Evolutionary conservation across 2,888 invertebrate genomes (phyloP).

Genomic region (Lepetodrilus schrolli): DNA sequence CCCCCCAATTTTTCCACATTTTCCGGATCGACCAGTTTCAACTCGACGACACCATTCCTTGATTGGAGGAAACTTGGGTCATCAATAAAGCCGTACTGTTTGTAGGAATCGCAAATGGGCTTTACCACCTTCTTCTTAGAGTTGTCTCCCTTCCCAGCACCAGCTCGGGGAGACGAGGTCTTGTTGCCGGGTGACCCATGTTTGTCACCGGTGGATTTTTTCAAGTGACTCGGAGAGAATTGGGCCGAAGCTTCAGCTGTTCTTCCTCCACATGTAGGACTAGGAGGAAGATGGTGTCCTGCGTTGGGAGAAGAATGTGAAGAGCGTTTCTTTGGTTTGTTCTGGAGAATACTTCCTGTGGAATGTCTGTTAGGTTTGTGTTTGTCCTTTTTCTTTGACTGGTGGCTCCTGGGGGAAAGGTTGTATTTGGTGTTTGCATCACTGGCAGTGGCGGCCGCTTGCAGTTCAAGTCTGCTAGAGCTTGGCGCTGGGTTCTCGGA

Average conservation of each 20-base stretch:
- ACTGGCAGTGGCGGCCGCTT: not conserved
- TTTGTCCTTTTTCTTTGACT: conserved; percentile 29
- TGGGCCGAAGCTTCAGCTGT: not conserved
- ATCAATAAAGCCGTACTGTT: conserved; percentile 34
- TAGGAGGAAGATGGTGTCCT: not conserved
- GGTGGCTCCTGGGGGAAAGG: not conserved
- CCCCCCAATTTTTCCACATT: not conserved
- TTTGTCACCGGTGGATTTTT: conserved; percentile 3
- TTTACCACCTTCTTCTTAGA: conserved; percentile 6
- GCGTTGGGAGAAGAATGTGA: not conserved
- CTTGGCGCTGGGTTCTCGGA: not conserved
- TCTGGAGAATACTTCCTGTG: not conserved
- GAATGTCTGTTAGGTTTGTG: conserved; percentile 28
- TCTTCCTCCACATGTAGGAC: not conserved
- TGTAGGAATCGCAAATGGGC: conserved; percentile 19
- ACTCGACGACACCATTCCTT: not conserved
- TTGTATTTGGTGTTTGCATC: not conserved
- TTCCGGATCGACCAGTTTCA: not conserved
- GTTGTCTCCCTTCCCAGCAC: not conserved
- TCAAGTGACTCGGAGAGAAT: not conserved
- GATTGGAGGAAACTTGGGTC: conserved; percentile 9
- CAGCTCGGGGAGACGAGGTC: not conserved
- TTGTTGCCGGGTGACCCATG: not conserved
- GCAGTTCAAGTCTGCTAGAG: not conserved
- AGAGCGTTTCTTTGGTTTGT: conserved; percentile 22